These are phyloP conservation scores for Zootermopsis nevadensis DNA, from an alignment of 2,888 invertebrate genomes.

Conservation along the genomic window DNA sequence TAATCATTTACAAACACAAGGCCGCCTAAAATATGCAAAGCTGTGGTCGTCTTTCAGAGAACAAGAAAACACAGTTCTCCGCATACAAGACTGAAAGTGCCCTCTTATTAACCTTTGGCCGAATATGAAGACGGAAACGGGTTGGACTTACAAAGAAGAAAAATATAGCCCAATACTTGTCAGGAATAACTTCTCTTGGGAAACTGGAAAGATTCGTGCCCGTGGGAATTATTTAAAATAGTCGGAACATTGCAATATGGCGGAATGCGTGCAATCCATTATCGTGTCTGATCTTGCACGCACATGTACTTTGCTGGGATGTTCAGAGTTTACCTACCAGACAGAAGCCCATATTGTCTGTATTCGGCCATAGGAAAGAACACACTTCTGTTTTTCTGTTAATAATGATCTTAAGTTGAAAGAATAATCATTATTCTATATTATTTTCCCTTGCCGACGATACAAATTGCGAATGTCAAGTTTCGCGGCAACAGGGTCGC, in stretches of 20 bases:
- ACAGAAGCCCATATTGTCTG: background rate
- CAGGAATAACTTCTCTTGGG: slow-evolving; percentile 18
- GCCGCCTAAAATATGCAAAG: background rate
- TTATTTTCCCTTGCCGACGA: too few species aligned
- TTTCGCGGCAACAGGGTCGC: too few species aligned
- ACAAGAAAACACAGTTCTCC: background rate
- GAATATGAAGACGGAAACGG: background rate
- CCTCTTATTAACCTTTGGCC: slow-evolving; percentile 13
- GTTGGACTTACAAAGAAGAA: background rate
- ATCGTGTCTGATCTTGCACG: slow-evolving; percentile 9
- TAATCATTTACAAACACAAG: too few species aligned
- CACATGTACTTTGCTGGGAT: slow-evolving; percentile 11
- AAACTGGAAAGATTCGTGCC: background rate
- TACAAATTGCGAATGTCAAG: too few species aligned
- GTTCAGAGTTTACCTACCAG: background rate
- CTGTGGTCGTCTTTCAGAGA: background rate
- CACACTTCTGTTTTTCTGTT: too few species aligned
- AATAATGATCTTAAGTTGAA: too few species aligned
- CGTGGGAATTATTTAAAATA: background rate
- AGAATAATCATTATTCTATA: too few species aligned
- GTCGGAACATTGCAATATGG: background rate
- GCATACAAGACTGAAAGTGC: background rate
- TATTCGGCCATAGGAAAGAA: too few species aligned
- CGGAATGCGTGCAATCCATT: background rate
- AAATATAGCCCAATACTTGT: slow-evolving; percentile 1